Conservation (phyloP, 2,113 vertebrate genomes). For the Ceyx melanurus region DNA sequence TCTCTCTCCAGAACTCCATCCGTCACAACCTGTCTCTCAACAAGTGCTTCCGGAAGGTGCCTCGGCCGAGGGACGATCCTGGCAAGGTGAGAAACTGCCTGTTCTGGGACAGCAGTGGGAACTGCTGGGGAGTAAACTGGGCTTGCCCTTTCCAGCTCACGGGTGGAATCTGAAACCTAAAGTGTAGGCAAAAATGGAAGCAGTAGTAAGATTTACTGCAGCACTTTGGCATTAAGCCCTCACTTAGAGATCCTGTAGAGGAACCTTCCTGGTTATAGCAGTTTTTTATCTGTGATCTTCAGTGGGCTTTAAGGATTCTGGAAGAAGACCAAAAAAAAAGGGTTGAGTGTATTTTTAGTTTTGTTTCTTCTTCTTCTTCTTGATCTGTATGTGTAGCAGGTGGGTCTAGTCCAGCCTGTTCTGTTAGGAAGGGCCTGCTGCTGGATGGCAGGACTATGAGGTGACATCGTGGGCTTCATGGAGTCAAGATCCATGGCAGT, state of each 20-base stretch:
- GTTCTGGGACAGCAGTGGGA: slow-evolving; percentile 18
- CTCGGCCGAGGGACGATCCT: slow-evolving; percentile 92
- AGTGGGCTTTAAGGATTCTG: neutral
- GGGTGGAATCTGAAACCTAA: slow-evolving; percentile 59
- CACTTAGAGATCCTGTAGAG: slow-evolving; percentile 26
- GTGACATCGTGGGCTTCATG: neutral
- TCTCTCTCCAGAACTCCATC: slow-evolving; percentile 89
- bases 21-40: slow-evolving; percentile 96
- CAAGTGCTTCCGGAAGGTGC: slow-evolving; percentile 97
- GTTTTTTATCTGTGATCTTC: neutral
- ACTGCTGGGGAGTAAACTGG: slow-evolving; percentile 2
- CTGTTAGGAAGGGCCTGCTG: neutral
- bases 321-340: neutral
- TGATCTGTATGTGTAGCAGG: neutral
- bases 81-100: slow-evolving; percentile 86
- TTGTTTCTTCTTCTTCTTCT: neutral
- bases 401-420: neutral
- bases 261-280: neutral
- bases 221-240: neutral
- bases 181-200: slow-evolving; percentile 59
- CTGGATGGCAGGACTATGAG: neutral
- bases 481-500: neutral
- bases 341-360: neutral
- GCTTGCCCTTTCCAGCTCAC: slow-evolving; percentile 45
- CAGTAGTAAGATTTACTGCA: slow-evolving; percentile 58